phyloP scores from a whole-genome alignment of 2,797 vertebrate species.

The Echeneis naucrates region DNA sequence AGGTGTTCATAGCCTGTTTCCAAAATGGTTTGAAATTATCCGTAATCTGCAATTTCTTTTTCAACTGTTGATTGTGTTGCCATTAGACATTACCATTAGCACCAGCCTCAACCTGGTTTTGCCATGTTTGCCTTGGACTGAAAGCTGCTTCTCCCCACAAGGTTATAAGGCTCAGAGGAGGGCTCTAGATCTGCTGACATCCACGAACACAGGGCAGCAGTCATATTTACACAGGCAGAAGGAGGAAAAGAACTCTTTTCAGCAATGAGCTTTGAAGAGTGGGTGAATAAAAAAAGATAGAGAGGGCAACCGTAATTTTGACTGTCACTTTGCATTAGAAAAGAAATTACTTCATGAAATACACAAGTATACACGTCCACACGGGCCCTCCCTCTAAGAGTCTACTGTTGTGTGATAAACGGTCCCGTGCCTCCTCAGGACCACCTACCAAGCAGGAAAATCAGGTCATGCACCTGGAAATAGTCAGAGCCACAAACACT shows the following conservation, averaged over 20 bases:
- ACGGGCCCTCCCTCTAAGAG: slow-evolving; percentile 83
- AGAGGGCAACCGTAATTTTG: slow-evolving; percentile 91
- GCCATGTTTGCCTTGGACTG: slow-evolving; percentile 92
- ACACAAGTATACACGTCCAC: slow-evolving; percentile 76
- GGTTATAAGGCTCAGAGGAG: slow-evolving; percentile 90
- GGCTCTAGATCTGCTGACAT: slow-evolving; percentile 92
- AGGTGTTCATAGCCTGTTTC: slow-evolving; percentile 6
- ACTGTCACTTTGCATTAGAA: slow-evolving; percentile 93
- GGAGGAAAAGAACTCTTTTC: slow-evolving; percentile 48
- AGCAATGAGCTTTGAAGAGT: slow-evolving; percentile 48
- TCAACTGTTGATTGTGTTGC: slow-evolving; percentile 72
- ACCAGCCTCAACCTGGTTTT: slow-evolving; percentile 89
- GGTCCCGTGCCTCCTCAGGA: slow-evolving; percentile 80
- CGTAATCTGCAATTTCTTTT: slow-evolving; percentile 31
- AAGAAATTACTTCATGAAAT: slow-evolving; percentile 87
- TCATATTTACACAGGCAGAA: slow-evolving; percentile 92
- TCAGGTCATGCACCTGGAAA: slow-evolving; percentile 81
- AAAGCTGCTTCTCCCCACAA: slow-evolving; percentile 86
- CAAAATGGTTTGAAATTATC: slow-evolving; percentile 5
- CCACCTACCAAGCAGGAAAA: slow-evolving; percentile 82
- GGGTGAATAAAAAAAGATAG: slow-evolving; percentile 61
- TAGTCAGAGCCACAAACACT: slow-evolving; percentile 78
- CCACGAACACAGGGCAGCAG: slow-evolving; percentile 87
- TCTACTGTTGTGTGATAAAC: slow-evolving; percentile 87
- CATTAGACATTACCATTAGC: slow-evolving; percentile 91